Conservation (phyloP, 2,888 invertebrate species). For the Aphidius colemani region DNA sequence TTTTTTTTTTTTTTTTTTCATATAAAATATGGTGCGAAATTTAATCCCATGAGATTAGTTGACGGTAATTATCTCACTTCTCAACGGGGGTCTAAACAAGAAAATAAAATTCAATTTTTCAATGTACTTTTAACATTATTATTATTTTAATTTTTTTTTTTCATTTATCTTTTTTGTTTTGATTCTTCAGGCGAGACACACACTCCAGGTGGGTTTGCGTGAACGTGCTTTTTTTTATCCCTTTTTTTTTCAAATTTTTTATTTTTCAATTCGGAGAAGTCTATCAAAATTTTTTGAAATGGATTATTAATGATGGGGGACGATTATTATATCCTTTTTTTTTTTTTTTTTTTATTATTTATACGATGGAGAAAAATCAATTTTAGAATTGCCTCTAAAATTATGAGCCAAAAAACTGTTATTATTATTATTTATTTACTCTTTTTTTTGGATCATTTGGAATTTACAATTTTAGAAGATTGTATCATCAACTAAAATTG, state of each 20-base stretch:
- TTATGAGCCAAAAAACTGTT: no score
- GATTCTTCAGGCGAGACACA: background rate
- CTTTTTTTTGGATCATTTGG: no score
- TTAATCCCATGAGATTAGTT: conserved; percentile 30
- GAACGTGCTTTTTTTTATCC: no score
- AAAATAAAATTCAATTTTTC: conserved; percentile 21
- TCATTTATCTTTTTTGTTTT: background rate
- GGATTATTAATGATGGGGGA: background rate
- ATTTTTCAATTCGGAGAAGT: background rate
- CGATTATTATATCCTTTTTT: background rate
- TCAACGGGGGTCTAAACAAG: conserved; percentile 21
- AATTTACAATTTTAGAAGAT: no score
- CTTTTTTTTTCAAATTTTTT: no score
- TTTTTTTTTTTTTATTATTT: conserved; percentile 1
- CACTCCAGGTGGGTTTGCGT: conserved; percentile 11
- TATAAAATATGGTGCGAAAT: conserved; percentile 4
- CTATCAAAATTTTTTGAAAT: conserved; percentile 8
- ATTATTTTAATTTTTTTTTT: background rate
- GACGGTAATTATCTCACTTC: conserved; percentile 35
- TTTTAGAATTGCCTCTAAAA: no score
- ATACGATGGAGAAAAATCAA: no score
- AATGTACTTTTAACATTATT: conserved; percentile 9
- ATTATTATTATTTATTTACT: no score
- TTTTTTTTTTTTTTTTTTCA: no score
- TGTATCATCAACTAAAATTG: no score